These are phyloP conservation scores for Orchestia grillus DNA, from an alignment of 1,140 invertebrate genomes.

Conservation along the genomic window DNA sequence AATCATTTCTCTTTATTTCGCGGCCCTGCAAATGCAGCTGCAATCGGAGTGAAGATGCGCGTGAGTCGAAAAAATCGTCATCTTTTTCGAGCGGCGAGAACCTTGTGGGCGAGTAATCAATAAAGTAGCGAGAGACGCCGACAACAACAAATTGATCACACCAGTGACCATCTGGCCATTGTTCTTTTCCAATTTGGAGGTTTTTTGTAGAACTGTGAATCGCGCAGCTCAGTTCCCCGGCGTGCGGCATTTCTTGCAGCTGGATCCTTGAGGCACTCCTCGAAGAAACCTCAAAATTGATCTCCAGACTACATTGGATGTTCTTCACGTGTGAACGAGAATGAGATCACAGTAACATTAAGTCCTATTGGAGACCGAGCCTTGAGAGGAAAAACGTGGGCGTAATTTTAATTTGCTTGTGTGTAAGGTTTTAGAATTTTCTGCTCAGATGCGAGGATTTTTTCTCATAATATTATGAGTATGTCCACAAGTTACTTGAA, in stretches of 20 bases:
- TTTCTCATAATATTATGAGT: no score
- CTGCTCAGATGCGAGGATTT: no score
- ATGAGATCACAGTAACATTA: not conserved
- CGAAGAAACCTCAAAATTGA: not conserved
- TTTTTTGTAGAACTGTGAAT: not conserved
- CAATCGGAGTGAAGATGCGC: not conserved
- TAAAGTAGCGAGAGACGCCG: not conserved
- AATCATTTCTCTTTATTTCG: not conserved
- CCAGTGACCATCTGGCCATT: constrained; percentile 5
- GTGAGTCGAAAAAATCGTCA: not conserved
- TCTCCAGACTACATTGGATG: not conserved
- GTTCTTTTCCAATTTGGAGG: not conserved
- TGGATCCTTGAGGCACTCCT: not conserved
- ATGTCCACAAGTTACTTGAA: no score
- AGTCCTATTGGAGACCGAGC: not conserved
- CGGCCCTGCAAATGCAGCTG: not conserved
- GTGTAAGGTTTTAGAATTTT: no score
- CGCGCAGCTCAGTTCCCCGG: not conserved
- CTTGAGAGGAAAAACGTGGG: not conserved
- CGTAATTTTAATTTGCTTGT: not conserved
- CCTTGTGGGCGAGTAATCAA: not conserved
- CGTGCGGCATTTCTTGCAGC: not conserved
- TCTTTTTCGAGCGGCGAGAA: not conserved
- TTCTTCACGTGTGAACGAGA: not conserved
- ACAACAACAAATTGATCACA: constrained; percentile 9